Evolutionary conservation across 2,113 vertebrate genomes (phyloP).

Genomic region (Phrynocephalus versicolor): DNA sequence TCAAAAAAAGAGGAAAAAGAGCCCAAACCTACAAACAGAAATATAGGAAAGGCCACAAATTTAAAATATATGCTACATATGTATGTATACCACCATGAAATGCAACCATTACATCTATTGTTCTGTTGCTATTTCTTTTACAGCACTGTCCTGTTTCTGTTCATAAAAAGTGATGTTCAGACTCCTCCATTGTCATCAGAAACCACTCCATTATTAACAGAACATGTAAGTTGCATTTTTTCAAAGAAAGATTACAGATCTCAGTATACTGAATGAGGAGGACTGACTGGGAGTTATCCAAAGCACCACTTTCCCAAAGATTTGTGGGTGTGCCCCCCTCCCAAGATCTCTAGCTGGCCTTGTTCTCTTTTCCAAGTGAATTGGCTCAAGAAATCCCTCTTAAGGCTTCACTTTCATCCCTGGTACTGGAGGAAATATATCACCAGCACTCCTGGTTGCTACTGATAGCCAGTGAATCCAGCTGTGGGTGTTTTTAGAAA

Average conservation of each 20-base stretch:
- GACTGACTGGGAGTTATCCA: background rate
- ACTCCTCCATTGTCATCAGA: conserved; percentile 61
- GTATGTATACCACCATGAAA: background rate
- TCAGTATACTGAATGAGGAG: background rate
- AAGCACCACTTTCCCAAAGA: background rate
- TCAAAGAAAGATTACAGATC: background rate
- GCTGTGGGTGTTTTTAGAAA: background rate
- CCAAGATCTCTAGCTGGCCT: background rate
- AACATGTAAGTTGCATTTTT: conserved; percentile 77
- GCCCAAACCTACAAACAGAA: background rate
- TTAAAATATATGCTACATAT: background rate
- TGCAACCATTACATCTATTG: conserved; percentile 1
- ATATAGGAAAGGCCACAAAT: background rate
- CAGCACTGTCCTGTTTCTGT: conserved; percentile 90
- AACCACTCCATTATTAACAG: conserved; percentile 77
- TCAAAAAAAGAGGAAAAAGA: too few relatives aligned
- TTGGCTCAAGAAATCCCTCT: background rate
- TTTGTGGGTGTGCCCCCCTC: background rate
- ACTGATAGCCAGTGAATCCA: background rate
- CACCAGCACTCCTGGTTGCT: background rate
- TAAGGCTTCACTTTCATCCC: background rate
- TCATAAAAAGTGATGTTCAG: conserved; percentile 85
- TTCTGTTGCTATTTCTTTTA: conserved; percentile 60
- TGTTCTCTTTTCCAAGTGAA: background rate
- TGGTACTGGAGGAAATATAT: background rate